These are phyloP conservation scores for Leptobrachium ailaonicum DNA, from an alignment of 2,113 vertebrate species.

Conservation along the genomic window DNA sequence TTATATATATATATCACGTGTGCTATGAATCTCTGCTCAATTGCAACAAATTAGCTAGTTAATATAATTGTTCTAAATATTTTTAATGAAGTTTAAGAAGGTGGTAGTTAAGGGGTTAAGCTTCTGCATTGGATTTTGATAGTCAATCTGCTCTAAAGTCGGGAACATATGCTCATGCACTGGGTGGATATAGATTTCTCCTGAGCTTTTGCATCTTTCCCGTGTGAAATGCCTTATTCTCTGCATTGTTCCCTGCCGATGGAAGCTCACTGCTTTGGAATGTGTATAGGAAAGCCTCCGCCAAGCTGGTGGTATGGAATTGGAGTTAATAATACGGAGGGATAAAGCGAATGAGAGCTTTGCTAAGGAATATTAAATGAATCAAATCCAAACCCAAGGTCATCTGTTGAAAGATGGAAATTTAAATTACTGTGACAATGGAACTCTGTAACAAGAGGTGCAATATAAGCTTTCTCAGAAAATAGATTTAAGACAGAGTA, in stretches of 20 bases:
- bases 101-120: not conserved
- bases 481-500: slow-evolving; percentile 16
- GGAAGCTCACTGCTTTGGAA: slow-evolving; percentile 44
- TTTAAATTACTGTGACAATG: slow-evolving; percentile 13
- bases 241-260: slow-evolving; percentile 11
- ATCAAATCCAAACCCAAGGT: slow-evolving; percentile 36
- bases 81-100: too few species aligned
- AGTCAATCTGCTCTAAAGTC: slow-evolving; percentile 9
- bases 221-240: slow-evolving; percentile 39
- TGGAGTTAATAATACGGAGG: slow-evolving; percentile 38
- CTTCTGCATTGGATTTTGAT: slow-evolving; percentile 27
- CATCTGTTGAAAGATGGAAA: slow-evolving; percentile 39
- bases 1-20: too few species aligned
- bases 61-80: too few species aligned
- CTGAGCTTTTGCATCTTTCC: slow-evolving; percentile 34
- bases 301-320: slow-evolving; percentile 47
- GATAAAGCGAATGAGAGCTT: slow-evolving; percentile 36
- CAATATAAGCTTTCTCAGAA: slow-evolving; percentile 12
- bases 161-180: slow-evolving; percentile 29
- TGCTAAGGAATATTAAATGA: slow-evolving; percentile 32
- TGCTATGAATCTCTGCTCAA: too few species aligned
- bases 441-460: slow-evolving; percentile 14
- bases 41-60: too few species aligned
- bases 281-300: slow-evolving; percentile 41
- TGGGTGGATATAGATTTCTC: slow-evolving; percentile 8